Evolutionary conservation across 92 coral and sea anemone genomes (phyloP).

Genomic region (Diadumene lineata): DNA sequence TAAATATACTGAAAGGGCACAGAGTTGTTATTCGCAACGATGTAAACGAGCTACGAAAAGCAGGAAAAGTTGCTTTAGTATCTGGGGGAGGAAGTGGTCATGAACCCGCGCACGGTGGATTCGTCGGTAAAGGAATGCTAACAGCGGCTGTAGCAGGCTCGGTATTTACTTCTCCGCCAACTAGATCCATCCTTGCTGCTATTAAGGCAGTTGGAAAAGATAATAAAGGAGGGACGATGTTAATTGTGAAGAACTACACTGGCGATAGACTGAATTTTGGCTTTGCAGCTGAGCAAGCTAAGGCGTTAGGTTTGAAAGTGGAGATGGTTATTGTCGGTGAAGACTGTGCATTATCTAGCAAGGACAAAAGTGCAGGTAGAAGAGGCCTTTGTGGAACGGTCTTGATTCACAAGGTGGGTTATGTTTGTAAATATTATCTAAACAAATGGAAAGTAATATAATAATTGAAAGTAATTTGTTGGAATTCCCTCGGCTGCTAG

Average conservation of each 20-base stretch:
- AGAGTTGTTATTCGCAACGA: conserved; percentile 83
- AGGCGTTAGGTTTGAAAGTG: conserved; percentile 82
- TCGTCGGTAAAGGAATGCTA: conserved; percentile 91
- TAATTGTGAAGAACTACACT: conserved; percentile 97
- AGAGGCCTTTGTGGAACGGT: conserved; percentile 98
- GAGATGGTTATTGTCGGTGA: conserved; percentile 96
- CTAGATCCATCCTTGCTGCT: conserved; percentile 90
- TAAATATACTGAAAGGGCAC: conserved; percentile 75
- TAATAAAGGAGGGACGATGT: conserved; percentile 75
- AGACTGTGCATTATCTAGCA: conserved; percentile 94
- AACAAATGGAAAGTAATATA: too few species aligned
- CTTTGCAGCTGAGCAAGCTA: conserved; percentile 95
- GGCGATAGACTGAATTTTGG: conserved; percentile 96
- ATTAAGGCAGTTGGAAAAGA: conserved; percentile 87
- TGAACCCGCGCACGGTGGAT: conserved; percentile 94
- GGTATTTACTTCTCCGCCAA: conserved; percentile 95
- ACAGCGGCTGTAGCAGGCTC: conserved; percentile 97
- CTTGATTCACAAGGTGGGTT: conserved; percentile 85
- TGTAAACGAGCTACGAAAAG: conserved; percentile 60
- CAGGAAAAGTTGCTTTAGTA: conserved; percentile 79
- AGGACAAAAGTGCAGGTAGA: conserved; percentile 95
- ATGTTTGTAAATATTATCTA: too few species aligned
- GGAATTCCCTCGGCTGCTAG: too few species aligned
- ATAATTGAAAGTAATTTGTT: too few species aligned
- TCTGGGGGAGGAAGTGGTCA: conserved; percentile 99